A percentile compares a stretch with the other conserved stretches of the same genome.
Conservation (phyloP, 2,797 vertebrate genomes). For the Decapterus maruadsi region DNA sequence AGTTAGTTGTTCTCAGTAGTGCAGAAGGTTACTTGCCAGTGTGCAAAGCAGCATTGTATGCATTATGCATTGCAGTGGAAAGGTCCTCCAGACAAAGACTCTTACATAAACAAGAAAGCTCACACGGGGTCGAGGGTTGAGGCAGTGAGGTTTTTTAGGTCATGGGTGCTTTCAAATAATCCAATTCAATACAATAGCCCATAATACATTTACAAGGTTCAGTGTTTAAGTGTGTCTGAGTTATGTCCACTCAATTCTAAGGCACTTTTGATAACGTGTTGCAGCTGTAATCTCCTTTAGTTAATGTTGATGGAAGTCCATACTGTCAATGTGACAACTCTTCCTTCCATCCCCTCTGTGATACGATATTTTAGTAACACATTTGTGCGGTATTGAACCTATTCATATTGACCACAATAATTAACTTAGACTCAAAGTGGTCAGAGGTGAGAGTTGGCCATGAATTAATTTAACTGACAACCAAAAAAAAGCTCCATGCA, state of each 20-base stretch:
- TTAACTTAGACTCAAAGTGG: too few relatives aligned
- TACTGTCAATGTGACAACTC: neutral
- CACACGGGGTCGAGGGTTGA: conserved; percentile 14
- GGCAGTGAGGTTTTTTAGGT: conserved; percentile 23
- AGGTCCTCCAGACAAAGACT: conserved; percentile 52
- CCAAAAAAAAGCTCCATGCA: neutral
- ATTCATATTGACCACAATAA: too few relatives aligned
- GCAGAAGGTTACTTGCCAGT: conserved; percentile 48
- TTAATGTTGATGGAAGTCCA: neutral
- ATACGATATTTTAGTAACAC: too few relatives aligned
- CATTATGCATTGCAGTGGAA: conserved; percentile 55
- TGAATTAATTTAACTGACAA: neutral
- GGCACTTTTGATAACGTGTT: neutral
- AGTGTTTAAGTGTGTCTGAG: neutral
- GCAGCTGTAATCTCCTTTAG: neutral
- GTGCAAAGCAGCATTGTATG: conserved; percentile 48
- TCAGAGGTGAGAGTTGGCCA: neutral
- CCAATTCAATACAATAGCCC: neutral
- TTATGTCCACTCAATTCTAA: neutral
- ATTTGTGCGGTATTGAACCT: too few relatives aligned
- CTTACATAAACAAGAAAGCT: conserved; percentile 40
- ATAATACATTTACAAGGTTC: neutral
- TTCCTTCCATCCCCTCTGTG: too few relatives aligned
- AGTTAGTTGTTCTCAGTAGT: conserved; percentile 39
- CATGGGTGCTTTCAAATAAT: conserved; percentile 9